These are phyloP conservation scores for Nestor notabilis DNA, from an alignment of 2,113 vertebrate genomes.

Conservation along the genomic window DNA sequence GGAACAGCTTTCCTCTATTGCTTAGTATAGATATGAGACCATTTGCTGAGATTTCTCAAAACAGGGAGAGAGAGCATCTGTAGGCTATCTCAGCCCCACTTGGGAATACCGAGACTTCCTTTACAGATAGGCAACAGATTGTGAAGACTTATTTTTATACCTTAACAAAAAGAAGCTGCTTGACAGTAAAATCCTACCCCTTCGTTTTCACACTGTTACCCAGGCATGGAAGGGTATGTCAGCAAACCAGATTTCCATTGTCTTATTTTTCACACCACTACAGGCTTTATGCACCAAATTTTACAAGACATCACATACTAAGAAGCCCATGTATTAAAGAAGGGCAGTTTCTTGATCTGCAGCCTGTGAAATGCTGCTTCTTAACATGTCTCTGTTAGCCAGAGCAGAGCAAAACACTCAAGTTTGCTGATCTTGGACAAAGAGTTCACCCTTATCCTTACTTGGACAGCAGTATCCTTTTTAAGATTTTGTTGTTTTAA, in stretches of 20 bases:
- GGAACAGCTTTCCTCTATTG: background rate
- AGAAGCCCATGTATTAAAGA: background rate
- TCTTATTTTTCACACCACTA: background rate
- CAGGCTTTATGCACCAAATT: background rate
- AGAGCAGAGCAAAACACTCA: background rate
- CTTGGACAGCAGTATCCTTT: background rate
- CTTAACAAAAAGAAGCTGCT: background rate
- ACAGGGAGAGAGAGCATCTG: background rate
- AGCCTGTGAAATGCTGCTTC: background rate
- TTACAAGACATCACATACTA: background rate
- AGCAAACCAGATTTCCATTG: background rate
- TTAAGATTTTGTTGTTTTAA: background rate
- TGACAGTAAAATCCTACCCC: background rate
- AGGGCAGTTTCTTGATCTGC: background rate
- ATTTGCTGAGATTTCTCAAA: background rate
- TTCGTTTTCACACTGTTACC: background rate
- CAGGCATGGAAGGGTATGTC: background rate
- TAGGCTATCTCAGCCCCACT: background rate
- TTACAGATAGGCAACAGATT: background rate
- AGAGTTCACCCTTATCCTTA: background rate
- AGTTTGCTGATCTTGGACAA: background rate
- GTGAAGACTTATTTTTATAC: background rate
- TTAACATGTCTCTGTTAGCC: background rate
- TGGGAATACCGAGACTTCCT: background rate
- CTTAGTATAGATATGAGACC: background rate